These are phyloP conservation scores for Potorous gilbertii DNA, from an alignment of 2,797 vertebrate genomes.

Conservation along the genomic window DNA sequence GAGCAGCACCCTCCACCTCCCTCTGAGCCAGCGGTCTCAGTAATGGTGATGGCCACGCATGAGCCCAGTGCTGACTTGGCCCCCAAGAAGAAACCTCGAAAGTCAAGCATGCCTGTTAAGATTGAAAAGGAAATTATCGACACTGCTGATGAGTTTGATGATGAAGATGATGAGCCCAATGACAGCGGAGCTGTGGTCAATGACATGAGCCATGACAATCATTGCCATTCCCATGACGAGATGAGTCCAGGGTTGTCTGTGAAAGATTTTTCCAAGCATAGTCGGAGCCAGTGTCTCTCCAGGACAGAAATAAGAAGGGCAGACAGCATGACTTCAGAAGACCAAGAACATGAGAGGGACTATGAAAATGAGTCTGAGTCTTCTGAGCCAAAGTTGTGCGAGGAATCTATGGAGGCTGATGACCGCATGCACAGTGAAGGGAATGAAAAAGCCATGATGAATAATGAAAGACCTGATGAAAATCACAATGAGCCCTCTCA, in stretches of 20 bases:
- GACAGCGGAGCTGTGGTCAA: slow-evolving; percentile 86
- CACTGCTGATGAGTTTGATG: slow-evolving; percentile 96
- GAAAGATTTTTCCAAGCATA: slow-evolving; percentile 93
- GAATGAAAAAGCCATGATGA: slow-evolving; percentile 88
- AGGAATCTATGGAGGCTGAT: slow-evolving; percentile 95
- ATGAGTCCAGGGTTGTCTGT: slow-evolving; percentile 95
- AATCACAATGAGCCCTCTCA: slow-evolving; percentile 91
- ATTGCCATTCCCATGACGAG: slow-evolving; percentile 96
- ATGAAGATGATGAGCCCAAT: slow-evolving; percentile 94
- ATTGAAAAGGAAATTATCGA: slow-evolving; percentile 99
- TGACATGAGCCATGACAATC: slow-evolving; percentile 88
- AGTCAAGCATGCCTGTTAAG: slow-evolving; percentile 99
- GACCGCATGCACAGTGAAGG: slow-evolving; percentile 84
- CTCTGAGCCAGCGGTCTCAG: slow-evolving; percentile 85
- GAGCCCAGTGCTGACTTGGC: slow-evolving; percentile 89
- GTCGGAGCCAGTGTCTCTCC: slow-evolving; percentile 90
- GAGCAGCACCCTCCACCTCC: slow-evolving; percentile 87
- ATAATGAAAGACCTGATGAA: slow-evolving; percentile 90
- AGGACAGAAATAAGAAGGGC: slow-evolving; percentile 94
- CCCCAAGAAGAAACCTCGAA: slow-evolving; percentile 98
- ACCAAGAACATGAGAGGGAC: slow-evolving; percentile 97
- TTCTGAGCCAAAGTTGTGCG: slow-evolving; percentile 95
- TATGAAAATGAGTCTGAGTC: slow-evolving; percentile 99
- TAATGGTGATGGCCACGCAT: slow-evolving; percentile 83
- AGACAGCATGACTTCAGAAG: slow-evolving; percentile 98